Evolutionary conservation across 1,140 invertebrate genomes (phyloP).

Genomic region (Drosophila paulistorum): DNA sequence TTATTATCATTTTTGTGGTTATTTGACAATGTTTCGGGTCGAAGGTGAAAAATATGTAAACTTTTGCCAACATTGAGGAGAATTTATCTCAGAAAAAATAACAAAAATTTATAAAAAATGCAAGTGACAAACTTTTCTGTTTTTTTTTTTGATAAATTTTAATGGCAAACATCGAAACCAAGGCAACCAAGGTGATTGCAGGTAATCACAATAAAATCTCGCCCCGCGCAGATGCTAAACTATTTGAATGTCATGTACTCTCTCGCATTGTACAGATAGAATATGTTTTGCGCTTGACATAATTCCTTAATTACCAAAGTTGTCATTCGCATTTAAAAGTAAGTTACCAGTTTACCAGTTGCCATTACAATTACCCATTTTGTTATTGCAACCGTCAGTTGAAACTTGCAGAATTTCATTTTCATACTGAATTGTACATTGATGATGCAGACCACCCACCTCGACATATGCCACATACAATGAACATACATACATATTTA

Average conservation of each 20-base stretch:
- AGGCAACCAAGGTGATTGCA: slow-evolving; percentile 59
- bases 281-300: slow-evolving; percentile 66
- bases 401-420: slow-evolving; percentile 8
- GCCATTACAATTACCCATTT: slow-evolving; percentile 43
- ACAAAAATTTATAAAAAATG: slow-evolving; percentile 47
- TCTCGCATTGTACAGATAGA: slow-evolving; percentile 2
- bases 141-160: slow-evolving; percentile 43
- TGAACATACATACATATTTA: neutral
- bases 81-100: slow-evolving; percentile 15
- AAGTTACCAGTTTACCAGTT: slow-evolving; percentile 24
- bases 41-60: slow-evolving; percentile 40
- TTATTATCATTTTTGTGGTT: slow-evolving; percentile 72
- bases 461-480: neutral
- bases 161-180: slow-evolving; percentile 54
- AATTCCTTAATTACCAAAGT: slow-evolving; percentile 80
- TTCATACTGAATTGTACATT: neutral
- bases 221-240: slow-evolving; percentile 12
- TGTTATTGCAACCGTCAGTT: slow-evolving; percentile 18
- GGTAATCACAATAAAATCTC: slow-evolving; percentile 19
- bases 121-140: slow-evolving; percentile 49
- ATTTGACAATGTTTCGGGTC: slow-evolving; percentile 21
- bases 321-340: slow-evolving; percentile 65
- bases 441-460: neutral
- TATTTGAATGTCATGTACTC: slow-evolving; percentile 28
- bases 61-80: slow-evolving; percentile 13